Evolutionary conservation across 2,888 invertebrate species (phyloP), one percentile per base, ranked within the genome.

Genomic region (Acanthococcus lagerstroemiae): DNA sequence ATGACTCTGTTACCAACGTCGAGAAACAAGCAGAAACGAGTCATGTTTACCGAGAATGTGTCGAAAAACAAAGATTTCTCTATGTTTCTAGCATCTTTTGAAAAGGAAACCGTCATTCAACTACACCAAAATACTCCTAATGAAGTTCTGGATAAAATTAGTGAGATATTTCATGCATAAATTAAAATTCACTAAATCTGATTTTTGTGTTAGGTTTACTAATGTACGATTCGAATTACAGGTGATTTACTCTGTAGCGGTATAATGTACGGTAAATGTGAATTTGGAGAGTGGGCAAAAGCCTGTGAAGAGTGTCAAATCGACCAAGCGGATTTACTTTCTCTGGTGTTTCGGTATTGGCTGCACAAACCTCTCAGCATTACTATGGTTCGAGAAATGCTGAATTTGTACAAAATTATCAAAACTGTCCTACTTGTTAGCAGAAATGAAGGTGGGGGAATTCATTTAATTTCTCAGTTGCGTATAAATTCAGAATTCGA

Each of bases 281-380:
- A 74, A 25, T 72, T 77, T 48, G 73, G 72, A 9, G 73, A 72
- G 19, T 79, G 79, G 79, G 74, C 74, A 69, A 71, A 71, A 26
- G 74, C 73, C 44, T 70, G 69, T 48, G 27, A 66, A 37, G 69
- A 78, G 74, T 77, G 81, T 76, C 72, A 78, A 74, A 78, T 85
- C 74, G 73, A 80, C 70, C 80, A 85, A 45, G 81, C 82, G 71
- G 84, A 86, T 73, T 78, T 92, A 26, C 80, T 91, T 70, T 82
- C 83, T 70, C 78, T 89, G 67, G 76, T 86, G n/a, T 79, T 90
- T 60, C 78, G 81, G 71, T 88, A 84, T 73, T 84, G 90, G 83
- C 80, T 88, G 71, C 82, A 84, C 72, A 74, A 78, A 73, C 72
- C 73, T 70, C 69, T 72, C 73, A 79, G 73, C 72, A 78, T 72